These are phyloP conservation scores for Allobates femoralis DNA, from an alignment of 2,797 vertebrate genomes.

Conservation along the genomic window DNA sequence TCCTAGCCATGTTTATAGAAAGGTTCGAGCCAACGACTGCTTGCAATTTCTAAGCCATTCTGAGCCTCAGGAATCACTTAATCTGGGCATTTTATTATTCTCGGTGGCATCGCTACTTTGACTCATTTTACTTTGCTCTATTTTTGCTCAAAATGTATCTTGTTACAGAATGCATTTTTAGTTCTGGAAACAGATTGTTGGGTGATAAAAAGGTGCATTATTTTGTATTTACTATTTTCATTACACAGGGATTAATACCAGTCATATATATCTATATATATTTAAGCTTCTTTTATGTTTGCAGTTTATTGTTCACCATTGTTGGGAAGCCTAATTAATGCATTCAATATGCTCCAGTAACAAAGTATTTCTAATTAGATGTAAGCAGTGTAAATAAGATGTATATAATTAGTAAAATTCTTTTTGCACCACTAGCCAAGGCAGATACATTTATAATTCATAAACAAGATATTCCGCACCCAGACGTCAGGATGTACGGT, in stretches of 20 bases:
- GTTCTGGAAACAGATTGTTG: conserved; percentile 16
- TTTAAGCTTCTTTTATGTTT: neutral
- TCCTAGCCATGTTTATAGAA: neutral
- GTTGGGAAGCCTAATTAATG: neutral
- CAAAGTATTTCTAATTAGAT: conserved; percentile 29
- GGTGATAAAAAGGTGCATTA: neutral
- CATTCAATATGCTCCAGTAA: neutral
- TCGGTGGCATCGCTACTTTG: neutral
- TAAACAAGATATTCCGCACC: neutral
- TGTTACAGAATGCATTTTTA: conserved; percentile 1
- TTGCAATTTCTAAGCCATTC: conserved; percentile 12
- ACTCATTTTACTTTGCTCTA: conserved; percentile 14
- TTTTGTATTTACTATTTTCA: conserved; percentile 30
- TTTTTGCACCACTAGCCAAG: too few species aligned
- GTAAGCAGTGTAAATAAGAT: neutral
- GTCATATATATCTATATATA: neutral
- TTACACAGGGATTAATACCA: neutral
- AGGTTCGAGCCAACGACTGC: neutral
- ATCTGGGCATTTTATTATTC: conserved; percentile 19
- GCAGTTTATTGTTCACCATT: neutral
- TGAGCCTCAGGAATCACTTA: conserved; percentile 10
- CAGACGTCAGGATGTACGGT: neutral
- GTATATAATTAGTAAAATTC: neutral
- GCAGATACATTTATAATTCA: neutral
- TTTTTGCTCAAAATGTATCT: conserved; percentile 17